Base-by-base conservation (phyloP, 2,888 invertebrate genomes). In the Poecilus cupreus region DNA sequence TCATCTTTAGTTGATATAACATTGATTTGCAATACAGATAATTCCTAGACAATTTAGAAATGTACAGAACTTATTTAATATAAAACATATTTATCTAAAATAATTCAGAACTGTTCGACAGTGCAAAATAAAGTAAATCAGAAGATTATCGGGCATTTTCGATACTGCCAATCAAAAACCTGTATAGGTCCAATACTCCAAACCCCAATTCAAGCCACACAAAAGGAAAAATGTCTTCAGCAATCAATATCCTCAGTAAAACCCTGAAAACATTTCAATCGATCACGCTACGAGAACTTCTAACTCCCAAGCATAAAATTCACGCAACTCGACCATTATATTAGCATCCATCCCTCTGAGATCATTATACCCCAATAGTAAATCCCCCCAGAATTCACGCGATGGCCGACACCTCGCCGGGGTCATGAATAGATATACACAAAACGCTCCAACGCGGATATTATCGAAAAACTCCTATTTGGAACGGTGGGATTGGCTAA, bases 281-380 rank as follows among this genome's bases (percentile, higher is more conserved):
- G 43, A 5, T 11, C 43, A 43, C 43, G n/a, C n/a, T n/a, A 43
- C 1, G 8, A 43, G n/a, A 43, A 1, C 32, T 5, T 32, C 4
- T n/a, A n/a, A n/a, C 32, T 32, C 32, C 32, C 32, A 54, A 20
- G 22, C 57, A 77, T 57, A 32, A 77, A 57, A 77, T 77, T 54
- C 60, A 32, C 57, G 32, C 76, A 77, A 60, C 20, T 16, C 32
- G 39, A 37, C 76, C 60, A 77, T 77, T 77, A 57, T 77, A 77
- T 77, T 77, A 54, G 57, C 76, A 77, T 77, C 22, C 22, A 13
- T 26, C 60, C 60, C 24, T 60, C 8, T 5, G 26, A 60, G 24
- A 60, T 60, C 60, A 60, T 60, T 60, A 60, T 60, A 60, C 22
- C 60, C 24, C 60, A 54, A 26, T 60, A 24, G 60, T 10, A 22